A percentile compares a stretch with the other conserved stretches of the same genome.
Conservation (phyloP, 2,797 vertebrate genomes). For the Coracias cyanogaster region DNA sequence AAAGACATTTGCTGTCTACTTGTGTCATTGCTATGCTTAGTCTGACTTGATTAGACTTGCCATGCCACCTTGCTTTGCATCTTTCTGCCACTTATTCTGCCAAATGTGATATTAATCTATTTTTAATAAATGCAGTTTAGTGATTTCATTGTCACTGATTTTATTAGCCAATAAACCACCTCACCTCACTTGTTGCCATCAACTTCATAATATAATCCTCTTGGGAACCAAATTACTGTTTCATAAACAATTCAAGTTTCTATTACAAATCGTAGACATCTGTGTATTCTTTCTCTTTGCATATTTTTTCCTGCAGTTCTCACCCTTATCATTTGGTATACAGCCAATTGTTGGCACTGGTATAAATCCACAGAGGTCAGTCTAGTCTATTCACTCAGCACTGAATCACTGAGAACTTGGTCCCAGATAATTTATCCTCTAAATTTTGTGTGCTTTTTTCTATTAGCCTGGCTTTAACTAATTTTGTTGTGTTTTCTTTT, state of each 20-base stretch:
- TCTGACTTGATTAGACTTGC: background rate
- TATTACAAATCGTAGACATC: background rate
- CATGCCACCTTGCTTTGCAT: background rate
- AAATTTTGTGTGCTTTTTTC: background rate
- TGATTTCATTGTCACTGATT: background rate
- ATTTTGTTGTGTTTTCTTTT: background rate
- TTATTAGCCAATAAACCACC: constrained; percentile 8
- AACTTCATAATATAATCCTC: background rate
- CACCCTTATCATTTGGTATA: rapidly evolving
- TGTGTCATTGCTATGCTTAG: background rate
- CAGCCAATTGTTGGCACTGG: rapidly evolving
- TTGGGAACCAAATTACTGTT: background rate
- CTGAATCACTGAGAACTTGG: background rate
- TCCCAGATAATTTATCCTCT: background rate
- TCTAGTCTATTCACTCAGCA: background rate
- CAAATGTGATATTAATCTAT: background rate
- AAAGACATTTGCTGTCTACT: background rate
- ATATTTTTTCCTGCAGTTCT: background rate
- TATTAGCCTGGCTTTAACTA: background rate
- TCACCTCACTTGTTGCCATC: background rate
- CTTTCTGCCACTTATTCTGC: background rate
- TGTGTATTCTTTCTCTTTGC: background rate
- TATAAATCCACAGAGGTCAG: background rate
- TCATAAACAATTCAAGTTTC: background rate
- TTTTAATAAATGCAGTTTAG: background rate